A percentile compares a stretch with the other conserved stretches of the same genome.
phyloP scores from a whole-genome alignment of 2,888 invertebrate species.

The Tiliacea aurago region DNA sequence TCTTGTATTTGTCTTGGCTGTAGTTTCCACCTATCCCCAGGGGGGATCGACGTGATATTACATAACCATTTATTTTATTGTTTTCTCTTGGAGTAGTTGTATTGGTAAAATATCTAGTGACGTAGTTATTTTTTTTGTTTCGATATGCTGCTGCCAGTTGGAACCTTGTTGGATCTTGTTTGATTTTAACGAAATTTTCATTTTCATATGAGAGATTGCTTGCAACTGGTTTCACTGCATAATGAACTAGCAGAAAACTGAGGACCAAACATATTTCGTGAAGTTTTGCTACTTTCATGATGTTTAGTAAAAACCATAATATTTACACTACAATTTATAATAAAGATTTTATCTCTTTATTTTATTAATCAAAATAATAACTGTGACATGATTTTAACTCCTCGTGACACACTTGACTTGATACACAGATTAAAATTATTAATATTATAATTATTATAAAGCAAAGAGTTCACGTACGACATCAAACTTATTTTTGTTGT shows the following conservation, averaged over 20 bases:
- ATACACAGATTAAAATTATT: not conserved
- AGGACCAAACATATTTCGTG: slow-evolving; percentile 30
- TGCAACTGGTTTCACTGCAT: slow-evolving; percentile 28
- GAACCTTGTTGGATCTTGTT: slow-evolving; percentile 44
- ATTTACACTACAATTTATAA: slow-evolving; percentile 27
- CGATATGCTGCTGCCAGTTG: slow-evolving; percentile 30
- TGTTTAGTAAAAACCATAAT: slow-evolving; percentile 24
- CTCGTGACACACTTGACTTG: slow-evolving; percentile 10
- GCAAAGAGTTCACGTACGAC: slow-evolving; percentile 2
- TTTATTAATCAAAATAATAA: not conserved
- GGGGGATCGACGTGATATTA: not conserved
- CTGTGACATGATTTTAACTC: not conserved
- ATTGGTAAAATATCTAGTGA: slow-evolving; percentile 18
- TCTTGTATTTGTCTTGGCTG: slow-evolving; percentile 32
- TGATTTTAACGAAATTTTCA: slow-evolving; percentile 46
- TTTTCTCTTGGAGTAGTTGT: slow-evolving; percentile 21
- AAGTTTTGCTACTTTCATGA: slow-evolving; percentile 37
- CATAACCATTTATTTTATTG: slow-evolving; percentile 7
- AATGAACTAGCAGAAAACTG: slow-evolving; percentile 25
- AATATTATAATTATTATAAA: too few species aligned
- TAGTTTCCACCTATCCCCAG: slow-evolving; percentile 19
- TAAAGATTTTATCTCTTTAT: too few species aligned
- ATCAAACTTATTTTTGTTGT: not conserved
- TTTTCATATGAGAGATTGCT: slow-evolving; percentile 52
- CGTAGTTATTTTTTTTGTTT: slow-evolving; percentile 31